These are phyloP conservation scores for Boulengeromyrus knoepffleri DNA, from an alignment of 2,113 vertebrate species.

Conservation along the genomic window DNA sequence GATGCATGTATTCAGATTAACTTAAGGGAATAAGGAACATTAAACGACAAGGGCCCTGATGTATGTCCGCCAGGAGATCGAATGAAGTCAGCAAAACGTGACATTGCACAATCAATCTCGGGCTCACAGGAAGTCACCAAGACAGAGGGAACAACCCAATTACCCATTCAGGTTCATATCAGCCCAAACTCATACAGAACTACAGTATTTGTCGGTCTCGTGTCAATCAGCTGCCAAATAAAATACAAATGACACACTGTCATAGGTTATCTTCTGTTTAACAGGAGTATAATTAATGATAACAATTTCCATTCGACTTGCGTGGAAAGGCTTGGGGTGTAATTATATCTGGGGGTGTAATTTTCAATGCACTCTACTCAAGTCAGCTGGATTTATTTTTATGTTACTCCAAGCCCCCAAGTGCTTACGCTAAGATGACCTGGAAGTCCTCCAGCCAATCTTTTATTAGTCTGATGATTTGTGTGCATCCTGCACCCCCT, in stretches of 20 bases:
- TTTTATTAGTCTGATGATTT: not conserved
- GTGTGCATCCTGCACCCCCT: not conserved
- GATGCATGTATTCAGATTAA: conserved; percentile 13
- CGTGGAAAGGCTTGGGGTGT: not conserved
- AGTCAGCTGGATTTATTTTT: not conserved
- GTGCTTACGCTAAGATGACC: not conserved
- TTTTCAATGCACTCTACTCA: not conserved
- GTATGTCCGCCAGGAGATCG: not conserved
- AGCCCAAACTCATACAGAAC: not conserved
- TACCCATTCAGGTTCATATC: not conserved
- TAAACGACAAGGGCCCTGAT: not conserved
- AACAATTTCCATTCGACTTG: not conserved
- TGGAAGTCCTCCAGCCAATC: not conserved
- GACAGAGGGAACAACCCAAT: not conserved
- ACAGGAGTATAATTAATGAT: not conserved
- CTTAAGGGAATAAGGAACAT: conserved; percentile 6
- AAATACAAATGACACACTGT: not conserved
- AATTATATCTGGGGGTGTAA: not conserved
- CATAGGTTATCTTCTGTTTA: not conserved
- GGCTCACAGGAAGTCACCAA: not conserved
- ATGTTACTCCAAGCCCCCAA: not conserved
- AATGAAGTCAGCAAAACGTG: conserved; percentile 14
- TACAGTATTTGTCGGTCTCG: not conserved
- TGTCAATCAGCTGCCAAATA: not conserved
- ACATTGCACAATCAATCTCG: not conserved